phyloP scores from a whole-genome alignment of 2,113 vertebrate species.

The Stigmatopora nigra region DNA sequence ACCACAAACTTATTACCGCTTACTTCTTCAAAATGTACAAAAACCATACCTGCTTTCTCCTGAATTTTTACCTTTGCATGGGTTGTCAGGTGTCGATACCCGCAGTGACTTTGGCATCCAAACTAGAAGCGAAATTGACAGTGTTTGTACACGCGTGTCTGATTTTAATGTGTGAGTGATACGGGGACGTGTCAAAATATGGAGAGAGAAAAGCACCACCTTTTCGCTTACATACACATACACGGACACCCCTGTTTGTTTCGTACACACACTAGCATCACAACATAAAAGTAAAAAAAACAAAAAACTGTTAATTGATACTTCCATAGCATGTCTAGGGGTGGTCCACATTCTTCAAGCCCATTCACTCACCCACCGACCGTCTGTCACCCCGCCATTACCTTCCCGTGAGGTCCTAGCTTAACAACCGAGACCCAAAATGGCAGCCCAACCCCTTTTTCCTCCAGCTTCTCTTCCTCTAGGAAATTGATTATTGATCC shows the following conservation, averaged over 20 bases:
- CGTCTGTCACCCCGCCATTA: slow-evolving; percentile 36
- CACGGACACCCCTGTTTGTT: slow-evolving; percentile 5
- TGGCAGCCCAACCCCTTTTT: background rate
- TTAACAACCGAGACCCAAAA: slow-evolving; percentile 35
- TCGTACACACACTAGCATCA: slow-evolving; percentile 23
- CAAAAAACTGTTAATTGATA: slow-evolving; percentile 10
- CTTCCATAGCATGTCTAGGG: background rate
- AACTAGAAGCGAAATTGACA: slow-evolving; percentile 18
- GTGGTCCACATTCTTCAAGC: slow-evolving; percentile 1
- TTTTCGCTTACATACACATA: slow-evolving; percentile 5
- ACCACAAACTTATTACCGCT: background rate
- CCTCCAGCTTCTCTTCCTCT: slow-evolving; percentile 38
- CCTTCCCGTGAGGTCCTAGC: slow-evolving; percentile 43
- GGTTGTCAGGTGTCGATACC: background rate
- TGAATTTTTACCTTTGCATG: background rate
- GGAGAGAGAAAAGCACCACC: slow-evolving; percentile 63
- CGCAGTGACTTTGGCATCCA: slow-evolving; percentile 24
- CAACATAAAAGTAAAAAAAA: slow-evolving; percentile 25
- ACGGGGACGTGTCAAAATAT: slow-evolving; percentile 59
- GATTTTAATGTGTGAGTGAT: slow-evolving; percentile 46
- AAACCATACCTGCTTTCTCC: background rate
- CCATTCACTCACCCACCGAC: background rate
- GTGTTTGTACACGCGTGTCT: slow-evolving; percentile 32
- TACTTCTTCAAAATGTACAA: background rate
- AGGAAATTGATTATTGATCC: slow-evolving; percentile 65